Evolutionary conservation across 2,113 vertebrate genomes (phyloP), one percentile per base, ranked within the genome.

Genomic region (Elachura formosa): DNA sequence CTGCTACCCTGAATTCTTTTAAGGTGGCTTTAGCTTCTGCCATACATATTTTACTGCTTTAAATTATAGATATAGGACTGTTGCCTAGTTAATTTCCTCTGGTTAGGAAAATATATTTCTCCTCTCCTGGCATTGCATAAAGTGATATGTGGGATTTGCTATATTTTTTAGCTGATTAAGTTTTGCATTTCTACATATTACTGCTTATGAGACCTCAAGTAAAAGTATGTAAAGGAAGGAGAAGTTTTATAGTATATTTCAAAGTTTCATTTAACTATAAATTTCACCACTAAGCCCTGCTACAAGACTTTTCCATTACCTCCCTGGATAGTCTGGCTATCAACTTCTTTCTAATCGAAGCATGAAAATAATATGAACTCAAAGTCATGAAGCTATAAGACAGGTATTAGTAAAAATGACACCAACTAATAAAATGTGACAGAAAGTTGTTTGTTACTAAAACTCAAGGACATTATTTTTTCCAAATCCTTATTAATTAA

Each of bases 301-400:
- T 95, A 94, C 93, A 96, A 95, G 89, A 80, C 90, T 97, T 97
- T 97, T 93, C 93, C 94, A 96, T 96, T 97, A 97, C 95, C 90
- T 77, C 95, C 84, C 43, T 84, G 93, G 89, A 87, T 75, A 91
- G 89, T 55, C 88, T 96, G 90, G 76, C 93, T 94, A 96, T 97
- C 95, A 85, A n/a, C 88, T 95, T 93, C 93, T 95, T 96, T 93
- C 93, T 97, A 97, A 97, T 94, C 97, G 96, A 96, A 97, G 95
- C 96, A 96, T 97, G 97, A 95, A 97, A 97, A 97, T 94, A 97
- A 97, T 96, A 95, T 96, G 96, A 97, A 96, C 94, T 79, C 92
- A 36, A 94, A 97, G 96, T 96, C 96, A 95, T 90, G 94, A 91
- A 95, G 93, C 93, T 96, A 15, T 95, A 90, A 88, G 91, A 62